phyloP scores from a whole-genome alignment of 2,888 invertebrate species.

The Junonia oenone region DNA sequence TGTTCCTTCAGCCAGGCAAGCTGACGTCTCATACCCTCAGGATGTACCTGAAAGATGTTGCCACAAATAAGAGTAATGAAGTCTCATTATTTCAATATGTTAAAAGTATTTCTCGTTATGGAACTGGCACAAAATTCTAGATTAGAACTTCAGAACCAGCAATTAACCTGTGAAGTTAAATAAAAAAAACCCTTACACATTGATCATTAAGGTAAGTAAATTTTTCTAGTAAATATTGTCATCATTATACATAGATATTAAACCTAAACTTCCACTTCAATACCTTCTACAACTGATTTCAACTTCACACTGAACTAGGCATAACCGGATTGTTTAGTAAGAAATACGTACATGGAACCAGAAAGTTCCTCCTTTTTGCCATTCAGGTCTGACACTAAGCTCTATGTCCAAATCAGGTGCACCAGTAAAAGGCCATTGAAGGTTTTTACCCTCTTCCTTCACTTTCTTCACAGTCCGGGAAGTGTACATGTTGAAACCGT shows the following conservation, averaged over 20 bases:
- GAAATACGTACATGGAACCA: slow-evolving; percentile 39
- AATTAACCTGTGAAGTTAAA: no score
- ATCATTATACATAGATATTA: no score
- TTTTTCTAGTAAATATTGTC: no score
- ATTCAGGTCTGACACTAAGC: slow-evolving; percentile 28
- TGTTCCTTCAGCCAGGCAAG: slow-evolving; percentile 58
- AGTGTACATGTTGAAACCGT: slow-evolving; percentile 82
- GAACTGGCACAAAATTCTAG: no score
- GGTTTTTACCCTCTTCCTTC: slow-evolving; percentile 33
- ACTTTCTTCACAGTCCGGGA: slow-evolving; percentile 47
- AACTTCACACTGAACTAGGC: no score
- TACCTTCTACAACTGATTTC: no score
- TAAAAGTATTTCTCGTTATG: not conserved
- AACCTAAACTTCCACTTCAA: not conserved
- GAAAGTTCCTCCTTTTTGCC: slow-evolving; percentile 28
- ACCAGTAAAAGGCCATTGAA: slow-evolving; percentile 36
- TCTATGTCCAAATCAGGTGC: slow-evolving; percentile 33
- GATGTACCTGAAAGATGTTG: slow-evolving; percentile 45
- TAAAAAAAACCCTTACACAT: no score
- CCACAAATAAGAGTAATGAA: not conserved
- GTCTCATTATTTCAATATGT: no score
- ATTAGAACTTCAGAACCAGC: no score
- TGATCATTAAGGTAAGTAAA: no score
- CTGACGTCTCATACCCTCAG: slow-evolving; percentile 61
- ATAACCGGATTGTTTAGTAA: not conserved